Evolutionary conservation across 2,113 vertebrate species (phyloP).

Genomic region (Anolis carolinensis): DNA sequence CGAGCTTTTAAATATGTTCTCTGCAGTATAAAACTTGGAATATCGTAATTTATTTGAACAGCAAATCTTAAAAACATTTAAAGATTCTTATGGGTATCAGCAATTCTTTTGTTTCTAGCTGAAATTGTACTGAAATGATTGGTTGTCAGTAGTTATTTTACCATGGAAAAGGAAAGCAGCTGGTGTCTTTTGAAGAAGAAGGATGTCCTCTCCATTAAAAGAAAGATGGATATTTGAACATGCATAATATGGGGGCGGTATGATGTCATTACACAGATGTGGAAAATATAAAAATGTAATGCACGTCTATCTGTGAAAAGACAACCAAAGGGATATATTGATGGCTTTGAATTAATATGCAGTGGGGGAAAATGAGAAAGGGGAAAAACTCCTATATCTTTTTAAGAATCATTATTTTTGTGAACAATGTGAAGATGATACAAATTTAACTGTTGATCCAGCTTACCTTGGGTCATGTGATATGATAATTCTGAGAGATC

Average conservation of each 20-base stretch:
- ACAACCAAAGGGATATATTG: background rate
- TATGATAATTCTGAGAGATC: conserved; percentile 14
- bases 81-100: background rate
- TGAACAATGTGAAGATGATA: background rate
- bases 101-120: background rate
- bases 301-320: background rate
- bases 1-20: background rate
- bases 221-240: background rate
- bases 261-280: conserved; percentile 5
- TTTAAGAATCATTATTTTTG: background rate
- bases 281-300: background rate
- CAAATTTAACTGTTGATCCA: background rate
- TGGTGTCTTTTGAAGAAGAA: background rate
- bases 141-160: background rate
- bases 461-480: background rate
- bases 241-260: background rate
- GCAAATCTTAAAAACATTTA: background rate
- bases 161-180: background rate
- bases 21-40: background rate
- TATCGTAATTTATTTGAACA: background rate
- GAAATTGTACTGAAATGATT: background rate
- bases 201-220: background rate
- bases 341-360: background rate
- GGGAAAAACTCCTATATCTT: background rate
- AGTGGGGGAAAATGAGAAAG: background rate